These are phyloP conservation scores for Criorhina ranunculi DNA, from an alignment of 2,888 invertebrate genomes.

Conservation along the genomic window DNA sequence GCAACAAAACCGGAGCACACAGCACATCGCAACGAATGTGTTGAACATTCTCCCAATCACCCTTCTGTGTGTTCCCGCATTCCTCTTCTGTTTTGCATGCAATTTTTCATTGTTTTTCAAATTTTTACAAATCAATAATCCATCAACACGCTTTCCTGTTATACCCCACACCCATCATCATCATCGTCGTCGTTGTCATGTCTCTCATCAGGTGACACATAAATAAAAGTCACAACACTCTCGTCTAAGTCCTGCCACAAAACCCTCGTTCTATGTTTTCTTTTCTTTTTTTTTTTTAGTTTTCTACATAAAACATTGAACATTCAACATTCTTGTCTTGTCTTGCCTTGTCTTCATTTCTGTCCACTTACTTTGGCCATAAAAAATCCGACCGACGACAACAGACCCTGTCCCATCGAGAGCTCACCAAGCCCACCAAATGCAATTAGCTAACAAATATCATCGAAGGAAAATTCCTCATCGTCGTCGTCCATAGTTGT, in stretches of 20 bases:
- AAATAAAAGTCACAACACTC: constrained; percentile 58
- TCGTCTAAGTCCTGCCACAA: constrained; percentile 55
- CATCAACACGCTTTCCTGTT: constrained; percentile 64
- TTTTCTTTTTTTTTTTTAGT: constrained; percentile 9
- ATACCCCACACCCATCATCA: constrained; percentile 6
- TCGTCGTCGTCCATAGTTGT: constrained; percentile 40
- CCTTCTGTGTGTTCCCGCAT: not conserved
- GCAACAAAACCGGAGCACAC: constrained; percentile 5
- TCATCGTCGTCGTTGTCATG: not conserved
- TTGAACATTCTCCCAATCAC: constrained; percentile 4
- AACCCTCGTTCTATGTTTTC: constrained; percentile 1
- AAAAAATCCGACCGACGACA: constrained; percentile 27
- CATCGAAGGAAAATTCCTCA: constrained; percentile 72
- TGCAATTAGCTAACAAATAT: constrained; percentile 75
- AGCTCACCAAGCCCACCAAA: constrained; percentile 43
- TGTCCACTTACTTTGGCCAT: constrained; percentile 70
- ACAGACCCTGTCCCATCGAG: not conserved
- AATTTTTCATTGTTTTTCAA: not conserved
- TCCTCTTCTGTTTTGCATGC: constrained; percentile 13
- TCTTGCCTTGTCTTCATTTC: constrained; percentile 73
- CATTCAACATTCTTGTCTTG: constrained; percentile 66
- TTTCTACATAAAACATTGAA: constrained; percentile 60
- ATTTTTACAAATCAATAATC: constrained; percentile 75
- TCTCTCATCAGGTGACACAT: constrained; percentile 61
- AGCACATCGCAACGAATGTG: constrained; percentile 15